A percentile compares a stretch with the other conserved stretches of the same genome.
Evolutionary conservation across 1,140 invertebrate species (phyloP).

Genomic region (Cydia strobilella): DNA sequence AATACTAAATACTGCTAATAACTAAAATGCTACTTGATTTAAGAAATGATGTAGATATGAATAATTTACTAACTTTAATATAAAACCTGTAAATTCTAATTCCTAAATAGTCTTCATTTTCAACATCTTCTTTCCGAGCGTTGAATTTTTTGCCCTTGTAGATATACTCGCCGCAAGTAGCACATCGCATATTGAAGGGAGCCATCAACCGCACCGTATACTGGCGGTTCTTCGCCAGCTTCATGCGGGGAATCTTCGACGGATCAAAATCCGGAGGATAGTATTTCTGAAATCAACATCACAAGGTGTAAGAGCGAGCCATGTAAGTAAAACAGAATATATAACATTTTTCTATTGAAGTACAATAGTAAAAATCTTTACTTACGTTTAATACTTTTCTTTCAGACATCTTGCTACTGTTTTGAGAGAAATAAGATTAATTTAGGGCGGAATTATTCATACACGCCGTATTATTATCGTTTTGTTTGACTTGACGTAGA

Average conservation of each 20-base stretch:
- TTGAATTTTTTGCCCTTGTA: slow-evolving; percentile 99
- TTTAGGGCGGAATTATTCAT: background rate
- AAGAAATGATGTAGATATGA: too few relatives aligned
- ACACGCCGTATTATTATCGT: too few relatives aligned
- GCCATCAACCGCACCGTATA: slow-evolving; percentile 99
- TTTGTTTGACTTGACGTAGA: too few relatives aligned
- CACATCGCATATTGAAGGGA: slow-evolving; percentile 99
- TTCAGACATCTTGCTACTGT: slow-evolving; percentile 88
- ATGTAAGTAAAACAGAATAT: background rate
- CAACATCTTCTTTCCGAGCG: slow-evolving; percentile 98
- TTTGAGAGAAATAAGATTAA: slow-evolving; percentile 1
- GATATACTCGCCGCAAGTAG: slow-evolving; percentile 99
- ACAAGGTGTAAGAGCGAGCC: background rate
- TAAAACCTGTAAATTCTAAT: slow-evolving; percentile 98
- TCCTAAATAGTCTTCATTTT: slow-evolving; percentile 98
- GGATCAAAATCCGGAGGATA: slow-evolving; percentile 99
- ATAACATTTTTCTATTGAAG: background rate
- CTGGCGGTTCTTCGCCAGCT: slow-evolving; percentile 94
- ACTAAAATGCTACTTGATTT: too few relatives aligned
- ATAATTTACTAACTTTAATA: slow-evolving; percentile 83
- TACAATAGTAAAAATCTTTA: slow-evolving; percentile 52
- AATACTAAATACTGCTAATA: too few relatives aligned
- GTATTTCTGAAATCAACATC: slow-evolving; percentile 92
- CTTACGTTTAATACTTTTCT: slow-evolving; percentile 95
- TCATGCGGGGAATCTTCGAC: slow-evolving; percentile 98